Percentiles rank a stretch among this genome's conserved stretches.
These are phyloP conservation scores for Chaetops frenatus DNA, from an alignment of 2,113 vertebrate genomes.

Conservation along the genomic window DNA sequence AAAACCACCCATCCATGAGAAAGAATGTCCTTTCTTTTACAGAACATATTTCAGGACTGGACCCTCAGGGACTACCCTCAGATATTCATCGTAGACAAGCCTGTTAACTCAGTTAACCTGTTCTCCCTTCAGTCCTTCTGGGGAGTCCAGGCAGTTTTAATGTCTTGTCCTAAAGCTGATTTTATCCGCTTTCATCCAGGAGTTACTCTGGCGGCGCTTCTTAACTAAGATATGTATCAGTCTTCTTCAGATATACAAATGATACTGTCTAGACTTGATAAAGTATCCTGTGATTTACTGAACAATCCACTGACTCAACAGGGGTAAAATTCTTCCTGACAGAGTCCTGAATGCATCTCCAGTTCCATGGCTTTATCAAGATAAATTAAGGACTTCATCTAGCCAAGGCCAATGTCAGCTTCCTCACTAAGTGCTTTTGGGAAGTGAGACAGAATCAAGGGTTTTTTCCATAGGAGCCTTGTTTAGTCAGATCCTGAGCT, in stretches of 20 bases:
- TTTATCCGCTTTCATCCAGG: not conserved
- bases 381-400: not conserved
- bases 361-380: not conserved
- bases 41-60: not conserved
- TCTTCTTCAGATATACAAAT: not conserved
- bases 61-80: not conserved
- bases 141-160: not conserved
- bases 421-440: not conserved
- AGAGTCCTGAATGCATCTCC: not conserved
- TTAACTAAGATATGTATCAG: not conserved
- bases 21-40: not conserved
- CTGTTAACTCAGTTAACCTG: not conserved
- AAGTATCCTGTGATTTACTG: not conserved
- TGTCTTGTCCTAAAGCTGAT: not conserved
- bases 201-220: not conserved
- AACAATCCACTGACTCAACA: not conserved
- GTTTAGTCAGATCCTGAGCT: not conserved
- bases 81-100: not conserved
- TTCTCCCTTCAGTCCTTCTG: not conserved
- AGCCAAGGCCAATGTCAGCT: not conserved
- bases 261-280: not conserved
- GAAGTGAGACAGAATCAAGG: not conserved
- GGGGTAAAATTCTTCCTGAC: not conserved
- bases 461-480: not conserved
- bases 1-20: not conserved